A percentile compares a stretch with the other conserved stretches of the same genome.
These are phyloP conservation scores for Ceriagrion tenellum DNA, from an alignment of 2,888 invertebrate genomes.

Conservation along the genomic window DNA sequence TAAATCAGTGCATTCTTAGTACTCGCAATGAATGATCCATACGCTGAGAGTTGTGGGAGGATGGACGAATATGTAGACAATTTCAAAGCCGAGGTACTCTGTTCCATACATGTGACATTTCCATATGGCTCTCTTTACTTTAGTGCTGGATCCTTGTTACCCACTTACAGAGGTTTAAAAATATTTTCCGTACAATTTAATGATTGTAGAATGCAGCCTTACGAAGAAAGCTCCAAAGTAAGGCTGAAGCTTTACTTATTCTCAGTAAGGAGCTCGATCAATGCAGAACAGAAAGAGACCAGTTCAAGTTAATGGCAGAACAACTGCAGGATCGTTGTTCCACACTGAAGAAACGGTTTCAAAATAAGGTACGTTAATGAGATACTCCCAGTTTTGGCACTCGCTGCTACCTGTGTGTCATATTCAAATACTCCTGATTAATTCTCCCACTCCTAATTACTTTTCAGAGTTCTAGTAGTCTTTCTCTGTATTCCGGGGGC, in stretches of 20 bases:
- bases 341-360: conserved; percentile 77
- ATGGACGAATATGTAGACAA: conserved; percentile 78
- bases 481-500: conserved; percentile 70
- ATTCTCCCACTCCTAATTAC: neutral
- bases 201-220: conserved; percentile 81
- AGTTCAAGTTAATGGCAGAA: conserved; percentile 89
- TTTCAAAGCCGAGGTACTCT: conserved; percentile 77
- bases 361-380: neutral
- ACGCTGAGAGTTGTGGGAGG: neutral
- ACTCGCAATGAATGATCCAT: neutral
- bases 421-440: neutral
- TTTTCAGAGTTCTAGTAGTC: conserved; percentile 70
- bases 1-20: neutral
- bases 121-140: conserved; percentile 43
- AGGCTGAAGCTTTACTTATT: conserved; percentile 89
- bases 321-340: conserved; percentile 83
- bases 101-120: neutral
- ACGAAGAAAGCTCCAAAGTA: conserved; percentile 88
- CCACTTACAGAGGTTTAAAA: neutral
- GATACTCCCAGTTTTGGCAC: neutral
- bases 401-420: neutral
- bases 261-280: conserved; percentile 88
- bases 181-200: neutral
- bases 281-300: conserved; percentile 88
- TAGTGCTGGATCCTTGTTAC: conserved; percentile 36